These are phyloP conservation scores for Coluber constrictor DNA, from an alignment of 2,797 vertebrate species.

Conservation along the genomic window DNA sequence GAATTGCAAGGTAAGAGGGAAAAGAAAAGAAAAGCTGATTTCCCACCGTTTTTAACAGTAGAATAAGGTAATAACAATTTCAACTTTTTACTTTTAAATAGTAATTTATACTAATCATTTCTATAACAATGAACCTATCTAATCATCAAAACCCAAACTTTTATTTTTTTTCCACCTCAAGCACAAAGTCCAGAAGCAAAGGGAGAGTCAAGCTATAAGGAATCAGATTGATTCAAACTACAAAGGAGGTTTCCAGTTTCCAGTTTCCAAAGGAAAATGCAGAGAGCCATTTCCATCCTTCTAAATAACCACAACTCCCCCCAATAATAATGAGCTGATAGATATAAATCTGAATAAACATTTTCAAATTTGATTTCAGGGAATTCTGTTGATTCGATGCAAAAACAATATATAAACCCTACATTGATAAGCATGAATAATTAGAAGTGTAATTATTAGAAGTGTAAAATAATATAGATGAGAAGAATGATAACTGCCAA, in stretches of 20 bases:
- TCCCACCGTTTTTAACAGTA: background rate
- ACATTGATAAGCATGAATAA: background rate
- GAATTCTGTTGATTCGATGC: background rate
- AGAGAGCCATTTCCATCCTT: background rate
- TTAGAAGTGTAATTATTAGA: background rate
- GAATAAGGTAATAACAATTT: background rate
- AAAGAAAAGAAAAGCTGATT: background rate
- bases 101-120: background rate
- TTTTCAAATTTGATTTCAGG: background rate
- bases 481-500: background rate
- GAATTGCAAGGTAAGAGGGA: background rate
- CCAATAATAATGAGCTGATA: background rate
- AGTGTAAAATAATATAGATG: background rate
- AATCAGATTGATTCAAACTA: background rate
- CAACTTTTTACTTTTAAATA: background rate
- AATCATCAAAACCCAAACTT: background rate
- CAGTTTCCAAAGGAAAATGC: background rate
- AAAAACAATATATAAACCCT: background rate
- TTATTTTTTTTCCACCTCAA: background rate
- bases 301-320: background rate
- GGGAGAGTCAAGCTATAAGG: background rate
- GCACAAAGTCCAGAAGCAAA: background rate
- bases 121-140: background rate
- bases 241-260: background rate
- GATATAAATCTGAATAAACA: background rate